phyloP scores from a whole-genome alignment of 2,113 vertebrate genomes.

The Thinocorus orbignyianus region DNA sequence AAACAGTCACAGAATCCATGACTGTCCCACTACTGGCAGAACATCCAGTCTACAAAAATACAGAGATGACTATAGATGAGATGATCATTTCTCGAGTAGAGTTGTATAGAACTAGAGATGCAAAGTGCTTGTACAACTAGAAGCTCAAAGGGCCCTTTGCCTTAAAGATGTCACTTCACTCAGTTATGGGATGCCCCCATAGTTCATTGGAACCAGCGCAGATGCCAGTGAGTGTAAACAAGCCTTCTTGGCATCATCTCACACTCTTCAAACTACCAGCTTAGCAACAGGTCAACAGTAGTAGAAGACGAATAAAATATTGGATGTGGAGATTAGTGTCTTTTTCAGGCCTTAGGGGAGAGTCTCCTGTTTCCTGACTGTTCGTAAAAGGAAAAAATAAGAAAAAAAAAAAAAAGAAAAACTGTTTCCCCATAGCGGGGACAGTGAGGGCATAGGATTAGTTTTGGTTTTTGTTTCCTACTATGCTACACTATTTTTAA shows the following conservation, averaged over 20 bases:
- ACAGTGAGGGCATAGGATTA: accelerated
- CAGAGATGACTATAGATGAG: background rate
- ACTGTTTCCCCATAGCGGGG: no score
- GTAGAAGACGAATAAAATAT: background rate
- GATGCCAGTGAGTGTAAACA: background rate
- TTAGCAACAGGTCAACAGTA: background rate
- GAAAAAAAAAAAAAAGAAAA: background rate
- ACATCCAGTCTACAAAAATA: background rate
- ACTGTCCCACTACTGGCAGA: background rate
- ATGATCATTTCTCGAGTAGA: background rate
- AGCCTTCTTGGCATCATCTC: background rate
- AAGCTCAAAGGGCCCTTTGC: background rate
- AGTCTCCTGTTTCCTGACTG: background rate
- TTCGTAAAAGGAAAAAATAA: background rate
- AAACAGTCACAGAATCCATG: background rate
- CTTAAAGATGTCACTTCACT: background rate
- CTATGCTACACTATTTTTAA: background rate
- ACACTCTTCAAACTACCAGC: background rate
- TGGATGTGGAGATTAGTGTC: background rate
- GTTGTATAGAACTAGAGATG: background rate
- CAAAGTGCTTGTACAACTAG: background rate
- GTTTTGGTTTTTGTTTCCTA: background rate
- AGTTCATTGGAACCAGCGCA: background rate
- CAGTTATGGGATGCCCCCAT: background rate
- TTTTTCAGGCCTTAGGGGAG: background rate